phyloP scores from a whole-genome alignment of 2,113 vertebrate genomes.

The Eublepharis macularius region DNA sequence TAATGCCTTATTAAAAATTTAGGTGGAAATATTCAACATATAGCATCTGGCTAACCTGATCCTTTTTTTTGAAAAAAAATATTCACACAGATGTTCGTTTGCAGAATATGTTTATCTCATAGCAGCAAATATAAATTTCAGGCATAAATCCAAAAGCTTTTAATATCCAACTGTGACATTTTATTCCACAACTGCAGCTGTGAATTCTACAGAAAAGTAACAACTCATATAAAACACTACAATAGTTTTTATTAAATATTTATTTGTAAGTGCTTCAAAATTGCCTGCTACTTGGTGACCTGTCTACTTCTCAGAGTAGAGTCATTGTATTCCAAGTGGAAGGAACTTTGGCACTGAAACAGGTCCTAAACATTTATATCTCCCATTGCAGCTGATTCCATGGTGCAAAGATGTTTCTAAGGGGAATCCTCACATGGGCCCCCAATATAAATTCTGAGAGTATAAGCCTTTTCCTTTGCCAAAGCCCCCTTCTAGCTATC shows the following conservation, averaged over 20 bases:
- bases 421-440: background rate
- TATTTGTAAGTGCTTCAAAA: conserved; percentile 53
- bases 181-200: conserved; percentile 33
- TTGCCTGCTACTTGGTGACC: background rate
- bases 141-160: conserved; percentile 46
- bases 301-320: conserved; percentile 4
- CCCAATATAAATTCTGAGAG: background rate
- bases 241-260: conserved; percentile 42
- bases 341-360: background rate
- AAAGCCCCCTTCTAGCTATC: too few relatives aligned
- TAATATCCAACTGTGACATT: conserved; percentile 47
- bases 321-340: background rate
- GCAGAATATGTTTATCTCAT: conserved; percentile 23
- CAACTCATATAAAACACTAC: conserved; percentile 49
- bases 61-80: background rate
- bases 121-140: conserved; percentile 21
- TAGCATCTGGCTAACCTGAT: background rate
- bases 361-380: background rate
- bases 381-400: background rate
- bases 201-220: conserved; percentile 41
- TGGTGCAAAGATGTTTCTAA: background rate
- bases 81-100: background rate
- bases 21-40: background rate
- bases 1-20: background rate
- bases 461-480: too few relatives aligned